phyloP scores from a whole-genome alignment of 2,797 vertebrate species.

The Cygnus olor region DNA sequence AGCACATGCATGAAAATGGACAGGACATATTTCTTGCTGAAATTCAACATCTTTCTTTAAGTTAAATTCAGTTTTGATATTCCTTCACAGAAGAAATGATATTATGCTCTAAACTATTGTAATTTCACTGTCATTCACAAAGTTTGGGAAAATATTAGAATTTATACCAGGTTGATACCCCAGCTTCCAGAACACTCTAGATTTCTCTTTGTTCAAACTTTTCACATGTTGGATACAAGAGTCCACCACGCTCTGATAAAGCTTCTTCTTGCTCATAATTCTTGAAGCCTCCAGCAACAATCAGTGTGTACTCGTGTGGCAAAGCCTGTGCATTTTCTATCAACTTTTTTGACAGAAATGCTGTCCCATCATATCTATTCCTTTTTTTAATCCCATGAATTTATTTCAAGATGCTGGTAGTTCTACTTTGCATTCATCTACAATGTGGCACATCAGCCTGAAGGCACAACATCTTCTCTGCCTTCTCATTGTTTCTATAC shows the following conservation, averaged over 20 bases:
- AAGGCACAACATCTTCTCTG: constrained; percentile 19
- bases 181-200: background rate
- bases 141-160: background rate
- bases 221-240: constrained; percentile 4
- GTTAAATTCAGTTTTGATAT: background rate
- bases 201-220: constrained; percentile 17
- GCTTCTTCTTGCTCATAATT: constrained; percentile 35
- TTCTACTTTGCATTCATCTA: constrained; percentile 54
- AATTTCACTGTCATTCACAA: background rate
- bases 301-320: constrained; percentile 51
- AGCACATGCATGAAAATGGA: background rate
- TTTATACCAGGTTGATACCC: background rate
- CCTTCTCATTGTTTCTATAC: background rate
- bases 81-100: background rate
- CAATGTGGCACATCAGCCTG: background rate
- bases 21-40: background rate
- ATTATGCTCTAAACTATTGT: background rate
- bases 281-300: constrained; percentile 51
- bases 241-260: constrained; percentile 15
- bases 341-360: constrained; percentile 68
- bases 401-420: constrained; percentile 64
- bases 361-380: constrained; percentile 67
- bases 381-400: constrained; percentile 53
- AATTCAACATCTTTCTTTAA: background rate
- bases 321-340: constrained; percentile 69